Evolutionary conservation across 2,113 vertebrate genomes (phyloP).

Genomic region (Mustela lutreola): DNA sequence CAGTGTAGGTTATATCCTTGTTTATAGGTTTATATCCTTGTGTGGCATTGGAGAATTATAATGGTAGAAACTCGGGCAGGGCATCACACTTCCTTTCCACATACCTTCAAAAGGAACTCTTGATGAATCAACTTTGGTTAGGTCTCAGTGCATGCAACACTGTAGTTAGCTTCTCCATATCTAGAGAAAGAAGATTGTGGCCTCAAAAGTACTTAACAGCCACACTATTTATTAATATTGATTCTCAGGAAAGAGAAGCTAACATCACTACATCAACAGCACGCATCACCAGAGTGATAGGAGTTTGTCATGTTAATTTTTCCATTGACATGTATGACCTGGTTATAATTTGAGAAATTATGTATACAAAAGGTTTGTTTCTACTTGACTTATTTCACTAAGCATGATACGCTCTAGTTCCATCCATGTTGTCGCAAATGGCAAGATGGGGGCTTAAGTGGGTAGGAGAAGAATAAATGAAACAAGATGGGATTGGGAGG

Average conservation of each 20-base stretch:
- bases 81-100: background rate
- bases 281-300: background rate
- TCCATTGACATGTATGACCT: background rate
- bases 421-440: too few species aligned
- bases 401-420: too few species aligned
- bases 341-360: background rate
- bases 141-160: background rate
- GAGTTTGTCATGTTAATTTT: background rate
- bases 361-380: background rate
- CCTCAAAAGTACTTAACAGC: background rate
- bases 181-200: background rate
- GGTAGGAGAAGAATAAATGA: too few species aligned
- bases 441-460: too few species aligned
- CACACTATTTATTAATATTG: background rate
- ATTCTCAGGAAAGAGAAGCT: background rate
- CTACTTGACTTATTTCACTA: background rate
- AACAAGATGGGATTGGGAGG: too few species aligned
- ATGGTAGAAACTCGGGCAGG: background rate
- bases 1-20: background rate
- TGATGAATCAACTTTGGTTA: background rate
- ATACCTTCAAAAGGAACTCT: background rate
- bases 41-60: background rate
- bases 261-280: background rate
- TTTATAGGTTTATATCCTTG: background rate
- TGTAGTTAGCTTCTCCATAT: background rate